Evolutionary conservation across 2,888 invertebrate genomes (phyloP), one percentile per base, ranked within the genome.

Genomic region (Fragum whitleyi): DNA sequence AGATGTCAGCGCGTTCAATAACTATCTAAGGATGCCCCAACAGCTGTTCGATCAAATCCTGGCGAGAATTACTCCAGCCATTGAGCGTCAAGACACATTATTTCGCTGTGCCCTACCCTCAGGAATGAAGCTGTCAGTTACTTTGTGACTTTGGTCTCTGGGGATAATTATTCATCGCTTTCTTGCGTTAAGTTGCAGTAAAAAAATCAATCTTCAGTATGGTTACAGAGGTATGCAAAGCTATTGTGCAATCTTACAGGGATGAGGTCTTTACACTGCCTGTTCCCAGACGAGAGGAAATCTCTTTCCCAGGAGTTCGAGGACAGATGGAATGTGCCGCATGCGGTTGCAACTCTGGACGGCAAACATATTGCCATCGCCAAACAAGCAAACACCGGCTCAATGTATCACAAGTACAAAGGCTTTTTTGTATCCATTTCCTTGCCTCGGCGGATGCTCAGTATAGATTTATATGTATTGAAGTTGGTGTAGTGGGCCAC

Each of bases 181-280:
- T 36, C 3, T 6, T 36, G 32, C 3, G 9, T 36, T n/a, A n/a
- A n/a, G n/a, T n/a, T 69, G 69, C 69, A 69, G 69, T 69, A 51
- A 69, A 28, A 14, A 47, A 51, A 21, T n/a, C 51, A 28, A 42
- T 51, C 69, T 51, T 47, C 51, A 21, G 19, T 69, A 69, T 69
- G 69, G 62, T 62, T 11, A 75, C 67, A 59, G 80, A 86, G 62
- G 81, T 86, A 28, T 81, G 83, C 68, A 39, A 72, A 26, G 84
- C 77, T 42, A 81, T 86, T 19, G 68, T 79, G 16, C 14, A 78
- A 47, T 76, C 47, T 14, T 79, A 74, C 57, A 77, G 65, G 26
- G 73, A 75, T 59, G 81, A 81, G 19, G 78, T 81, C 23, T 55
- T 81, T 53, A 23, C 62, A 47, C 2, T 57, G 26, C 85, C 83